Evolutionary conservation across 2,888 invertebrate genomes (phyloP).

Genomic region (Stenotaenia linearis): DNA sequence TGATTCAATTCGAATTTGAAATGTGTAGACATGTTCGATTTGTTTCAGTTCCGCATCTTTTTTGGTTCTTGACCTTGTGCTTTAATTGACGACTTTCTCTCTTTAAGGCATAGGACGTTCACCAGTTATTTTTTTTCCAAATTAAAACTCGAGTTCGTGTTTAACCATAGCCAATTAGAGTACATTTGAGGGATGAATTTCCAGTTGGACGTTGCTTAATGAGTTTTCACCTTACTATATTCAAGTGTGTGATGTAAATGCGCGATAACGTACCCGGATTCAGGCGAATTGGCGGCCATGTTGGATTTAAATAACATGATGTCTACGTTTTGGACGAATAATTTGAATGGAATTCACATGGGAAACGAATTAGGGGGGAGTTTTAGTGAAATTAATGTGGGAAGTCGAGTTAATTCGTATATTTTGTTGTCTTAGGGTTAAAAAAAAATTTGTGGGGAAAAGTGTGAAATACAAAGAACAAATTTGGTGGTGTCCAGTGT

Average conservation of each 20-base stretch:
- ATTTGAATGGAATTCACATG: conserved; percentile 20
- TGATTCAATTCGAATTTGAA: too few species aligned
- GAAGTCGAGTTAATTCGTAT: background rate
- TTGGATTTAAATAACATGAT: conserved; percentile 5
- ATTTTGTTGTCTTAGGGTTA: background rate
- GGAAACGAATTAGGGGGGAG: background rate
- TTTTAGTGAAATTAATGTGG: background rate
- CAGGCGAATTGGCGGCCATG: background rate
- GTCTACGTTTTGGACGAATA: background rate
- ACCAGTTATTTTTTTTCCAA: background rate
- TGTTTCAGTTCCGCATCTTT: background rate
- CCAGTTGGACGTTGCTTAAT: too few species aligned
- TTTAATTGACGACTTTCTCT: background rate
- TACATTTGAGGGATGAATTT: background rate
- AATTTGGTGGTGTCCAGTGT: background rate
- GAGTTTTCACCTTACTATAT: background rate
- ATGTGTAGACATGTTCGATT: background rate
- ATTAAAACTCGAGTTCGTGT: background rate
- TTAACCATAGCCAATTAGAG: too few species aligned
- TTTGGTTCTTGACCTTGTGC: background rate
- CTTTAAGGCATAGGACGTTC: background rate
- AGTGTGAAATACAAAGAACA: background rate
- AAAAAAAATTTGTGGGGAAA: background rate
- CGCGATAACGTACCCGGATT: background rate
- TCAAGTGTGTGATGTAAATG: background rate